Percentiles rank a stretch among this genome's conserved stretches.
Evolutionary conservation across 1,140 invertebrate species (phyloP).

Genomic region (Hylaeus volcanicus): DNA sequence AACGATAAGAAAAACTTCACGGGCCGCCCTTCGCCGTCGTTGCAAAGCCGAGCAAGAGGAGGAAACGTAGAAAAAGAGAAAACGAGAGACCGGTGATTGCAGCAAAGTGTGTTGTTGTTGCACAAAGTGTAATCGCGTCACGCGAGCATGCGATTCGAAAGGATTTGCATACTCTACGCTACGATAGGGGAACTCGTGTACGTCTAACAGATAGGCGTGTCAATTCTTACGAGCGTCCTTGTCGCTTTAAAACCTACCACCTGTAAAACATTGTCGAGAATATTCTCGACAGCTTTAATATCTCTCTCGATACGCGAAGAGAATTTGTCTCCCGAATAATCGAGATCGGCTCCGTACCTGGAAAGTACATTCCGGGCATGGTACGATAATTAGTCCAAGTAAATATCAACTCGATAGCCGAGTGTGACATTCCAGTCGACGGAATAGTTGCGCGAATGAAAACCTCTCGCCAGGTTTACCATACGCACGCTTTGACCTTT

Average conservation of each 20-base stretch:
- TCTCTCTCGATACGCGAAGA: background rate
- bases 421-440: background rate
- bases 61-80: background rate
- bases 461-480: background rate
- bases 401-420: constrained; percentile 10
- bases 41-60: background rate
- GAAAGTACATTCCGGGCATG: background rate
- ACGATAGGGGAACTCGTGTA: background rate
- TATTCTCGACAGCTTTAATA: no score
- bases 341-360: background rate
- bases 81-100: constrained; percentile 5
- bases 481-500: background rate
- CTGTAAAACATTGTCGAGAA: no score
- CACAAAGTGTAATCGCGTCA: constrained; percentile 3
- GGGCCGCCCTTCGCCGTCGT: constrained; percentile 18
- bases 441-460: background rate
- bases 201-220: background rate
- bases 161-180: background rate
- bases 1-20: background rate
- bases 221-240: constrained; percentile 1
- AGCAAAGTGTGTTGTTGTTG: background rate
- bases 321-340: background rate
- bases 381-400: constrained; percentile 20
- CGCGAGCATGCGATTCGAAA: constrained; percentile 19
- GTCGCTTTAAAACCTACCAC: background rate